A percentile compares a stretch with the other conserved stretches of the same genome.
These are phyloP conservation scores for Papilio polytes DNA, from an alignment of 1,140 invertebrate genomes.

Conservation along the genomic window DNA sequence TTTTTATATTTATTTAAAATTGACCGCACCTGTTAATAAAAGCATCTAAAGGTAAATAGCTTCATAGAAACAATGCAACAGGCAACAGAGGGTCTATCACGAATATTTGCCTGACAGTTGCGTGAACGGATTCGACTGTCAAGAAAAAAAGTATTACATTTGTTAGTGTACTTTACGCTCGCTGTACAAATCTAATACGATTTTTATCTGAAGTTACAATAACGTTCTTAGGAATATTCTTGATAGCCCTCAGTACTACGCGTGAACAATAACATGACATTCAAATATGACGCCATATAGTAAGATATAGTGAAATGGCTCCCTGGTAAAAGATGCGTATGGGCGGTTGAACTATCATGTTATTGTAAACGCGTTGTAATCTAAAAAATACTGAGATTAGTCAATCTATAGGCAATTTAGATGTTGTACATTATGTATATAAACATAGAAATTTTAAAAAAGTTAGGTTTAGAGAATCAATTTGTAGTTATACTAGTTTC, in stretches of 20 bases:
- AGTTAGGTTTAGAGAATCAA: conserved; percentile 34
- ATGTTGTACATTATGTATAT: conserved; percentile 47
- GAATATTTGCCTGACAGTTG: too few species aligned
- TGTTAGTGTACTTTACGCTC: too few species aligned
- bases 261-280: neutral
- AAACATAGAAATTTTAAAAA: conserved; percentile 39
- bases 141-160: too few species aligned
- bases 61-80: conserved; percentile 32
- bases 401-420: conserved; percentile 42
- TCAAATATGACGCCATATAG: neutral
- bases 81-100: neutral
- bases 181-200: too few species aligned
- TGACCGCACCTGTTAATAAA: conserved; percentile 33
- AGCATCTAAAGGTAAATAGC: conserved; percentile 4
- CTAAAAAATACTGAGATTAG: conserved; percentile 42
- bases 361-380: neutral
- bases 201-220: too few species aligned
- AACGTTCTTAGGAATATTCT: too few species aligned
- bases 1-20: neutral
- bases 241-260: neutral
- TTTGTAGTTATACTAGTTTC: conserved; percentile 33
- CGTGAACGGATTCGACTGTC: too few species aligned
- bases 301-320: neutral
- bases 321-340: neutral
- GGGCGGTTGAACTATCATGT: neutral